Conservation (phyloP, 1,140 invertebrate genomes). For the Drosophila malerkotliana region DNA sequence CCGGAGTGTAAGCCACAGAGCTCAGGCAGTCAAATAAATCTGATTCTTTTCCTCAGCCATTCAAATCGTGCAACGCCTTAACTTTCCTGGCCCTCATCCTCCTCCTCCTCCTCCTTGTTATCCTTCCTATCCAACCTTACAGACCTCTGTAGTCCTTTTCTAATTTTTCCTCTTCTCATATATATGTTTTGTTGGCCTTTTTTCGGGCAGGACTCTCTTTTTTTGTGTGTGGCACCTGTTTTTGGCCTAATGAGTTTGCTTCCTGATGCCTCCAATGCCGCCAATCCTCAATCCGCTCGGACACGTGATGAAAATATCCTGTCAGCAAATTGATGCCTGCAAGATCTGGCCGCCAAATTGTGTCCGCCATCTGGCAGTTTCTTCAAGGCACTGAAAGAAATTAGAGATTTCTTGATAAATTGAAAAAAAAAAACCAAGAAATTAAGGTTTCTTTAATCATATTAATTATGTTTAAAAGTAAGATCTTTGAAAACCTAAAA, state of each 20-base stretch:
- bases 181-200: neutral
- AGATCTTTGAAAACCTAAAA: neutral
- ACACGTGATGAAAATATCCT: conserved; percentile 63
- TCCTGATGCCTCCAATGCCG: neutral
- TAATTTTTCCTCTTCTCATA: neutral
- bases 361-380: neutral
- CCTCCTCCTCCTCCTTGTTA: neutral
- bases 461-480: no score
- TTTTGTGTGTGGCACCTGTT: conserved; percentile 21
- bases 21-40: conserved; percentile 35
- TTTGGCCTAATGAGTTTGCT: conserved; percentile 29
- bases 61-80: neutral
- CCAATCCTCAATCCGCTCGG: conserved; percentile 6
- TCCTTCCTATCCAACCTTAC: neutral
- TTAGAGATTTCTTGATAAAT: no score
- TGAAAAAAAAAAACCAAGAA: no score
- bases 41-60: neutral
- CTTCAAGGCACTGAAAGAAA: neutral
- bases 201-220: neutral
- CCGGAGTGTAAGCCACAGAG: neutral
- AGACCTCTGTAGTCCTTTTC: neutral
- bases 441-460: no score
- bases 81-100: neutral
- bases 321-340: conserved; percentile 46
- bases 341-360: neutral